phyloP scores from a whole-genome alignment of 2,797 vertebrate species.

The Acropternis orthonyx region DNA sequence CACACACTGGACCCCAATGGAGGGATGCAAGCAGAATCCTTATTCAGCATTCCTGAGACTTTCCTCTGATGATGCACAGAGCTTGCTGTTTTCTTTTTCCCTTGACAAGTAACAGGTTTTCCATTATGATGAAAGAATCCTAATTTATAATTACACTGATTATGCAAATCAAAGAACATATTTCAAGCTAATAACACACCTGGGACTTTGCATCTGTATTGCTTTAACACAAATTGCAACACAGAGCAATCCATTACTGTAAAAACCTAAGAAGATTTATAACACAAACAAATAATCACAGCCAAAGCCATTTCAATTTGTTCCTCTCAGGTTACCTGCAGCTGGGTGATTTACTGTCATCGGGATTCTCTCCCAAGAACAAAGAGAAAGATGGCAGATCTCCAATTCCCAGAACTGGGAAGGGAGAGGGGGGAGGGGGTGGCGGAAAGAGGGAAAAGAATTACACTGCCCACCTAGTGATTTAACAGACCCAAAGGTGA shows the following conservation, averaged over 20 bases:
- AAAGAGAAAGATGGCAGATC: not conserved
- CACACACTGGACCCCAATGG: fast-evolving
- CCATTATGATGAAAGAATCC: not conserved
- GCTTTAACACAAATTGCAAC: not conserved
- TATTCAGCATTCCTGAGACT: not conserved
- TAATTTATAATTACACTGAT: not conserved
- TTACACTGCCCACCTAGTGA: not conserved
- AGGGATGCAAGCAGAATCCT: not conserved
- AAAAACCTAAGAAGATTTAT: not conserved
- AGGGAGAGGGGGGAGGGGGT: not conserved
- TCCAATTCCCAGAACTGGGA: not conserved
- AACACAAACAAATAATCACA: not conserved
- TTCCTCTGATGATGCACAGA: not conserved
- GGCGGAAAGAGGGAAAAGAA: not conserved
- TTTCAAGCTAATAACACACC: conserved; percentile 4
- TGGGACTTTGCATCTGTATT: not conserved
- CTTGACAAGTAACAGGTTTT: not conserved
- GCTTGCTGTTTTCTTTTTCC: not conserved
- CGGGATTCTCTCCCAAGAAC: not conserved
- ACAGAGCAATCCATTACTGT: not conserved
- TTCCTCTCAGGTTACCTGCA: not conserved
- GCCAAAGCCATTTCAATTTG: not conserved
- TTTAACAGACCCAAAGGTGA: not conserved
- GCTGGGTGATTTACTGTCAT: not conserved
- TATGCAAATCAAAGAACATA: not conserved